These are phyloP conservation scores for Poecilia velifera DNA, from an alignment of 2,797 vertebrate species.

Conservation along the genomic window DNA sequence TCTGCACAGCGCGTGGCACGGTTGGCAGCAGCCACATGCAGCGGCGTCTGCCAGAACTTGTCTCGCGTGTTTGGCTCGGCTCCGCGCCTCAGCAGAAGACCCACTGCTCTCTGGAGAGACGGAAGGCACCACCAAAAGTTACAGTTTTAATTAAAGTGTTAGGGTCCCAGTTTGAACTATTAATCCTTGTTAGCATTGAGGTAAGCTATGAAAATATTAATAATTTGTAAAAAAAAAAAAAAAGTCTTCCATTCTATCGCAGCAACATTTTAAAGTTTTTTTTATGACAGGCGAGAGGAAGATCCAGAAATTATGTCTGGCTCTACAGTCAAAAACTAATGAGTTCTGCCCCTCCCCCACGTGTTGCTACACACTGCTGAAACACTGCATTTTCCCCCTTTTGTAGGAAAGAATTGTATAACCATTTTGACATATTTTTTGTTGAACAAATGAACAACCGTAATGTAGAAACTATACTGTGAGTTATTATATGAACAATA, in stretches of 20 bases:
- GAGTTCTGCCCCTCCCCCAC: neutral
- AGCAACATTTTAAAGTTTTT: neutral
- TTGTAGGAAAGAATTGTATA: neutral
- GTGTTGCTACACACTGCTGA: neutral
- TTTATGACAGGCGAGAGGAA: neutral
- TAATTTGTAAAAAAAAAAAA: neutral
- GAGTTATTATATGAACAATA: neutral
- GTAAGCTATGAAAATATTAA: neutral
- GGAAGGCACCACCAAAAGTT: slow-evolving; percentile 26
- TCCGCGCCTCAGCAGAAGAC: slow-evolving; percentile 91
- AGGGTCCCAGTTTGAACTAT: slow-evolving; percentile 17
- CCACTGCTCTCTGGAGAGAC: slow-evolving; percentile 88
- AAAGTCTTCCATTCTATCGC: neutral
- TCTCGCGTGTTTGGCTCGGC: slow-evolving; percentile 94
- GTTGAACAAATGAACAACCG: neutral
- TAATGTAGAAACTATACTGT: neutral
- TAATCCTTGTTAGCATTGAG: slow-evolving; percentile 4
- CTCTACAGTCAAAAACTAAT: neutral
- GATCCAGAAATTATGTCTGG: neutral
- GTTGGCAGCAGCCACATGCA: slow-evolving; percentile 95
- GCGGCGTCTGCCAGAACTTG: slow-evolving; percentile 95
- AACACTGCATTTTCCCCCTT: neutral
- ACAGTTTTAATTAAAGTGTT: slow-evolving; percentile 16
- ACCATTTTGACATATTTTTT: neutral
- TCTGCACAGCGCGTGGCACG: slow-evolving; percentile 91